Evolutionary conservation across 2,113 vertebrate species (phyloP), one percentile per base, ranked within the genome.

Genomic region (Protomyctophum bolini): DNA sequence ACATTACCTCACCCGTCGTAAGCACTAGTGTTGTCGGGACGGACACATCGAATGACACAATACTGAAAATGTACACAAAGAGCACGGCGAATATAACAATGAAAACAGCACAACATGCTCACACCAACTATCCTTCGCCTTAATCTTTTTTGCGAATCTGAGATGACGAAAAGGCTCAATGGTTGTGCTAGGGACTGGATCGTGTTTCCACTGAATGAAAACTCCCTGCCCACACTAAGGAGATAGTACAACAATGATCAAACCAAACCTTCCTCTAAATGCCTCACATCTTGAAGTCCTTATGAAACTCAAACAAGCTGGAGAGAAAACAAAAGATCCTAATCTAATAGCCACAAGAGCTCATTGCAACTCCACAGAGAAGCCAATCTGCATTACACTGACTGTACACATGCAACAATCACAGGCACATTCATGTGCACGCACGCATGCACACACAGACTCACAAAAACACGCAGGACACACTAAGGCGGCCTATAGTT

Each of bases 241-340:
- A 21, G 9, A 45, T 59, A 54, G 56, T 41, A 49, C 61, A 60
- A 21, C 62, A 11, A 15, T 56, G 57, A 28, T 59, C 12, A 70
- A 55, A 4, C 61, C 45, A 51, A 51, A 47, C 33, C 5, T 68
- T 47, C 3, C 51, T 70, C 59, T 46, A 75, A 81, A 70, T 9
- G 63, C 54, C 67, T 81, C 47, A 81, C 64, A 79, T 71, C 80
- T 78, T 81, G 50, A 77, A 71, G 70, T 58, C 73, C 59, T 76
- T 49, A 70, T 41, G 79, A 67, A 75, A 75, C 67, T 83, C n/a
- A 69, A 79, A 80, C 69, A 73, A 78, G 50, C 33, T 66, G 64
- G 48, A 79, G 59, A 73, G 55, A 52, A 79, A 81, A 78, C 51
- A 68, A 75, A 83, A 83, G 58, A 54, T 76, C 47, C 15, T 58